A percentile compares a stretch with the other conserved stretches of the same genome.
Evolutionary conservation across 2,113 vertebrate genomes (phyloP).

Genomic region (Columbina picui): DNA sequence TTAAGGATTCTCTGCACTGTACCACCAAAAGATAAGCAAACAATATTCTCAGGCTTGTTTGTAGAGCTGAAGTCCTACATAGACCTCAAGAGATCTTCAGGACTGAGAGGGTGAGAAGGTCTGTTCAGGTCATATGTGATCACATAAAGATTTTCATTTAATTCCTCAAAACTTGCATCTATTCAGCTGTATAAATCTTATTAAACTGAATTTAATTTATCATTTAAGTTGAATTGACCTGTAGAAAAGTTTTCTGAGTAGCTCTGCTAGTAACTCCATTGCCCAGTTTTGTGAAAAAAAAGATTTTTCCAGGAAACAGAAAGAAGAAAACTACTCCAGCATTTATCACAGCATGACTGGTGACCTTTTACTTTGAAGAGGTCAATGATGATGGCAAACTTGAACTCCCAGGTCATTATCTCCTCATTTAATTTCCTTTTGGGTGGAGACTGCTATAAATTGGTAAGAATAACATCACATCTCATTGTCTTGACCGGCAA

Average conservation of each 20-base stretch:
- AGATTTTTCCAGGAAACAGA: not conserved
- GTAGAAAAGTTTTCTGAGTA: not conserved
- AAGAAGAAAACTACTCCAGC: not conserved
- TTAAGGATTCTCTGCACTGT: not conserved
- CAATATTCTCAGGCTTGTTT: not conserved
- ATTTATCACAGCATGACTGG: not conserved
- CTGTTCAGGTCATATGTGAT: not conserved
- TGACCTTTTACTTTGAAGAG: not conserved
- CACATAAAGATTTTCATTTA: not conserved
- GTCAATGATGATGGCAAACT: not conserved
- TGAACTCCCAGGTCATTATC: not conserved
- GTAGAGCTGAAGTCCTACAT: not conserved
- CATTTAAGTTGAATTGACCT: not conserved
- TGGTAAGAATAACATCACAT: not conserved
- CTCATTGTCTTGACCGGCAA: not conserved
- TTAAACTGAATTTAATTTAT: not conserved
- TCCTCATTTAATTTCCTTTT: not conserved
- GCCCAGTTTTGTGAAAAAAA: not conserved
- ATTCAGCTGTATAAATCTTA: not conserved
- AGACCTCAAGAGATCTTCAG: not conserved
- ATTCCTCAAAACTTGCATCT: not conserved
- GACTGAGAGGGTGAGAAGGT: not conserved
- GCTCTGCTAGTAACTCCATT: not conserved
- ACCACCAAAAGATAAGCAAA: not conserved
- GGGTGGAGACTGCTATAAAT: not conserved